Conservation (phyloP, 2,888 invertebrate species). For the Acrocyrtus sp. region DNA sequence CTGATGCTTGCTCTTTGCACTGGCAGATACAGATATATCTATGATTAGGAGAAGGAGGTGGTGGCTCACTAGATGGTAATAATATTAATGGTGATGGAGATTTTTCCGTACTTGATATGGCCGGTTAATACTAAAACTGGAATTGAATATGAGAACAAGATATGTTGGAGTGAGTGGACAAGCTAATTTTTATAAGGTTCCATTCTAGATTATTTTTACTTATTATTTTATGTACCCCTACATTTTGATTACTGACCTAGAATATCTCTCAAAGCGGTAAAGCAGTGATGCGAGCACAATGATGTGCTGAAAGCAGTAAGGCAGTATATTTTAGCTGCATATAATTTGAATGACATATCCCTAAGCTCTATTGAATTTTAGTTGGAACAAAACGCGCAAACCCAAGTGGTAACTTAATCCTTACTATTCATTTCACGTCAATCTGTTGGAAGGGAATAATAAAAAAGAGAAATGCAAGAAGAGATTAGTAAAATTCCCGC, state of each 20-base stretch:
- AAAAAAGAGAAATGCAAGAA: background rate
- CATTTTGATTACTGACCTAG: too few relatives aligned
- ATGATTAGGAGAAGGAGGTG: background rate
- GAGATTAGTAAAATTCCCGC: background rate
- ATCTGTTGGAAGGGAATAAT: background rate
- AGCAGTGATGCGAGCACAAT: background rate
- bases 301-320: background rate
- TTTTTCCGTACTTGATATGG: background rate
- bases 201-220: background rate
- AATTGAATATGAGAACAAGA: background rate
- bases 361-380: background rate
- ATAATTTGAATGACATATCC: too few relatives aligned
- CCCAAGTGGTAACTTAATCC: background rate
- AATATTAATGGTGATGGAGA: background rate
- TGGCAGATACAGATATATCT: too few relatives aligned
- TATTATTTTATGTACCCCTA: too few relatives aligned
- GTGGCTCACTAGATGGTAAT: too few relatives aligned
- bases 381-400: background rate
- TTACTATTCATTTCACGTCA: background rate
- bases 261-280: too few relatives aligned
- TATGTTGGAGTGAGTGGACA: background rate
- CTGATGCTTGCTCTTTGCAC: background rate
- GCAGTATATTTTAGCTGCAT: too few relatives aligned
- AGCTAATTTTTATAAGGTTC: background rate
- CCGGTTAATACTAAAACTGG: background rate